These are phyloP conservation scores for Enhydra lutris DNA, from an alignment of 2,113 vertebrate species.

Conservation along the genomic window DNA sequence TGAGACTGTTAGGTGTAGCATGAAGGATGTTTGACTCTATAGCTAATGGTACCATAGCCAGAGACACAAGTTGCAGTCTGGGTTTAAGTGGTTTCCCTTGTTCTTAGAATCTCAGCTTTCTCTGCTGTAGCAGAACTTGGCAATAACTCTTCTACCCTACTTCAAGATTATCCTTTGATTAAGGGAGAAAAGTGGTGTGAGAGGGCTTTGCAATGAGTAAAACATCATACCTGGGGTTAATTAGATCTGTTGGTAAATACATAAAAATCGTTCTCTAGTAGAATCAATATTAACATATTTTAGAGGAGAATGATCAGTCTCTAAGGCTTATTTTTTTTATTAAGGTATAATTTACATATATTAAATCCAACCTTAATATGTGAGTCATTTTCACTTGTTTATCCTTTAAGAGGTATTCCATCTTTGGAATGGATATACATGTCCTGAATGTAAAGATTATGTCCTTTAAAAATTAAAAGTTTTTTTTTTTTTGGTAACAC, in stretches of 20 bases:
- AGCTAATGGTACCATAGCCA: neutral
- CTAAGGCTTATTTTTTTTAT: neutral
- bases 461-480: neutral
- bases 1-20: neutral
- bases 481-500: neutral
- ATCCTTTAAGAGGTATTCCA: neutral
- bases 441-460: neutral
- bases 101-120: neutral
- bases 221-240: neutral
- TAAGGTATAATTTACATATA: neutral
- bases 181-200: neutral
- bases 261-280: neutral
- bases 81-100: neutral
- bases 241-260: neutral
- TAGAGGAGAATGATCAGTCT: neutral
- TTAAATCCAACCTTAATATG: neutral
- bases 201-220: neutral
- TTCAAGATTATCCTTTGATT: neutral
- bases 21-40: neutral
- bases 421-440: neutral
- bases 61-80: too few relatives aligned
- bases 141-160: neutral
- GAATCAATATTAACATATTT: neutral
- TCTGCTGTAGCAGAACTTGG: neutral
- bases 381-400: slow-evolving; percentile 16